phyloP scores from a whole-genome alignment of 53 echinoderm and acorn worm species.

The Henricia sp. region DNA sequence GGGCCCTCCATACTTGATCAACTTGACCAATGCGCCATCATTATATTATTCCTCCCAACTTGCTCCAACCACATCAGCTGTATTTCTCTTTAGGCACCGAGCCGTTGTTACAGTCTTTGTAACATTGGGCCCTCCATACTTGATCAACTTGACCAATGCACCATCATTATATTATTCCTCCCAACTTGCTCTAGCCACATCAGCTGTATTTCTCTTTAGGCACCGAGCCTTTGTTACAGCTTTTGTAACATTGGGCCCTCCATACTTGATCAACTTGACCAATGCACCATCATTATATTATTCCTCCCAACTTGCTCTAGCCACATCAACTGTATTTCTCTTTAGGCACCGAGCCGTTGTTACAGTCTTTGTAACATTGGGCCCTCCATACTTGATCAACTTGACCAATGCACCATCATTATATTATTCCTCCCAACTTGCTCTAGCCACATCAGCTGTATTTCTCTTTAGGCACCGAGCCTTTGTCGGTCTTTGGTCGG shows the following conservation, averaged over 20 bases:
- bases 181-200: not conserved
- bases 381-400: slow-evolving; percentile 36
- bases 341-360: not conserved
- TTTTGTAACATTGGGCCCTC: slow-evolving; percentile 30
- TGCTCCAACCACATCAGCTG: too few species aligned
- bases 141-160: too few species aligned
- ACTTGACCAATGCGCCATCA: too few species aligned
- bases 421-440: slow-evolving; percentile 50
- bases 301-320: not conserved
- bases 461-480: slow-evolving; percentile 54
- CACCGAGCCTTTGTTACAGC: not conserved
- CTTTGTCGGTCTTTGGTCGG: slow-evolving; percentile 58
- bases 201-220: not conserved
- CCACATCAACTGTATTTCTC: not conserved
- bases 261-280: slow-evolving; percentile 26
- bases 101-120: too few species aligned
- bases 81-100: too few species aligned
- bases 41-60: too few species aligned
- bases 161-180: not conserved
- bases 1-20: too few species aligned
- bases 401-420: slow-evolving; percentile 1
- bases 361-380: not conserved
- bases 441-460: slow-evolving; percentile 51
- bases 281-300: not conserved
- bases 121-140: too few species aligned